Percentiles rank a stretch among this genome's conserved stretches.
phyloP scores from a whole-genome alignment of 2,113 vertebrate species.

The Campylomormyrus numenius region DNA sequence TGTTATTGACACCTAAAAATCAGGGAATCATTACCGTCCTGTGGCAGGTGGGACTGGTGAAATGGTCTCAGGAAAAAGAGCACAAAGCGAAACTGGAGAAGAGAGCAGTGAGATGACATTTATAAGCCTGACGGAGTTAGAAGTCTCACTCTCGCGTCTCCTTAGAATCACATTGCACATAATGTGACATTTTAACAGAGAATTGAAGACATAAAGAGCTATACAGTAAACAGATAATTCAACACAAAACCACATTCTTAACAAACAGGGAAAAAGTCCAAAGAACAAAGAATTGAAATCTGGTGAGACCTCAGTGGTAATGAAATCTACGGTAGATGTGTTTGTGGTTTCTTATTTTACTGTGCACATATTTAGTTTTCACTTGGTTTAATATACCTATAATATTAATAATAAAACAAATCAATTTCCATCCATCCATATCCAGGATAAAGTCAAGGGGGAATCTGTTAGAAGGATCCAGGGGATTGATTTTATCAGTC shows the following conservation, averaged over 20 bases:
- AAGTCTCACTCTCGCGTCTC: background rate
- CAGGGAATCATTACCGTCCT: background rate
- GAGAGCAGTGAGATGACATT: background rate
- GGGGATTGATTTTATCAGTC: background rate
- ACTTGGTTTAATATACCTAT: background rate
- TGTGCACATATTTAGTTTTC: background rate
- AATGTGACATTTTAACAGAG: background rate
- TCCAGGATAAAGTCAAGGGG: background rate
- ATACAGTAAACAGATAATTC: background rate
- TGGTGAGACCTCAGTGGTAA: background rate
- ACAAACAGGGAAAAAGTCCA: background rate
- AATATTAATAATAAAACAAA: background rate
- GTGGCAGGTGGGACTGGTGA: background rate
- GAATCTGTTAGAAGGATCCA: background rate
- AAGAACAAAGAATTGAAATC: background rate
- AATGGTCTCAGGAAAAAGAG: background rate
- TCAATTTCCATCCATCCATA: background rate
- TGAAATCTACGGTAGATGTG: background rate
- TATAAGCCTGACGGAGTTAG: background rate
- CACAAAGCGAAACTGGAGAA: background rate
- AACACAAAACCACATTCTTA: background rate
- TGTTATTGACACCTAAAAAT: background rate
- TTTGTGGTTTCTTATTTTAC: background rate
- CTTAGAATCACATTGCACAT: background rate
- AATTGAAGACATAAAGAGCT: background rate